Percentiles rank a stretch among this genome's conserved stretches.
These are phyloP conservation scores for Danio kyathit DNA, from an alignment of 2,797 vertebrate species.

Conservation along the genomic window DNA sequence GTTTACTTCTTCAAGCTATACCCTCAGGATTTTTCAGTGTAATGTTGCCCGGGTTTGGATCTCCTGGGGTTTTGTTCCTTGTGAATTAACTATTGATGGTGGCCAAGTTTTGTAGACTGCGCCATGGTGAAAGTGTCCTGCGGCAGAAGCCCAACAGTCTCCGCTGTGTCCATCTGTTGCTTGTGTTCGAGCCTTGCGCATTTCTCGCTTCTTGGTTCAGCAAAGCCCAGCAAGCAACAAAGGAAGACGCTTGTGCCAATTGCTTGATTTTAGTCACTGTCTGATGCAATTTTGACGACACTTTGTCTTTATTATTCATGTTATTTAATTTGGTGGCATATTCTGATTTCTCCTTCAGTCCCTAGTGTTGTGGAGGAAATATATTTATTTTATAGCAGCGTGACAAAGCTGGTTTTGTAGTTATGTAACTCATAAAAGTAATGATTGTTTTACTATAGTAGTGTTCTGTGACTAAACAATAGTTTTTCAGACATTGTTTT, in stretches of 20 bases:
- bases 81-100: slow-evolving; percentile 64
- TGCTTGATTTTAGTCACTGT: not conserved
- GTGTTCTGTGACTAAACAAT: not conserved
- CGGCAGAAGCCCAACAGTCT: slow-evolving; percentile 62
- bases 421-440: not conserved
- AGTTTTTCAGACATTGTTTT: not conserved
- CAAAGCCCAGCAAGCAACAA: not conserved
- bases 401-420: not conserved
- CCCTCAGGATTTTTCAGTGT: slow-evolving; percentile 35
- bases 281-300: not conserved
- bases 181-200: slow-evolving; percentile 22
- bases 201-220: slow-evolving; percentile 23
- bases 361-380: not conserved
- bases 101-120: slow-evolving; percentile 33
- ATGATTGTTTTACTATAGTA: not conserved
- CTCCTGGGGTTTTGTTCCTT: slow-evolving; percentile 46
- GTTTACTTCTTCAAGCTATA: slow-evolving; percentile 52
- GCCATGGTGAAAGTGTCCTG: slow-evolving; percentile 50
- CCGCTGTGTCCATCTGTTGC: slow-evolving; percentile 64
- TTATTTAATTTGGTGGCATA: not conserved
- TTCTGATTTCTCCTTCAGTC: not conserved
- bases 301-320: not conserved
- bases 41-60: slow-evolving; percentile 52
- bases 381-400: not conserved
- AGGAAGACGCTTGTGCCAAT: not conserved